Evolutionary conservation across 2,888 invertebrate species (phyloP), one percentile per base, ranked within the genome.

Genomic region (Phaedon cochleariae): DNA sequence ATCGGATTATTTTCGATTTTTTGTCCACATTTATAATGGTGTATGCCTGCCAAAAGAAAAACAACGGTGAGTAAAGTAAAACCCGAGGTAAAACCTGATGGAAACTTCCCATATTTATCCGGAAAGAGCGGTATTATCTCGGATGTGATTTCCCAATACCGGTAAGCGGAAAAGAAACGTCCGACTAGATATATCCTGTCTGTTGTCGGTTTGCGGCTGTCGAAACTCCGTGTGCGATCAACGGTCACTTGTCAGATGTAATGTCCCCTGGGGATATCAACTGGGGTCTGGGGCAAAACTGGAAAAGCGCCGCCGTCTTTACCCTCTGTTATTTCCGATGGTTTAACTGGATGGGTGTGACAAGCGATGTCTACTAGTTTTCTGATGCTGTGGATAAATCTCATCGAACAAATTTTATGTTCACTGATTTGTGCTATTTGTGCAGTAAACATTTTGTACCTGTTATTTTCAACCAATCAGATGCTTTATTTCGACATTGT

Each of bases 251-350:
- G 64, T 64, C 64, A 64, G 48, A 53, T 37, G 17, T 51, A 31
- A 64, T 53, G 64, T 64, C 64, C 52, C 29, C 18, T 20, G 53
- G 64, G 59, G 53, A 59, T 54, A 54, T 41, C 49, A 34, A 51
- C 34, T 34, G 10, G n/a, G n/a, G n/a, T n/a, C n/a, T n/a, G n/a
- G n/a, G n/a, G n/a, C 26, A 41, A 3, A 15, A 41, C 41, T 34
- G 55, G 21, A 41, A 41, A 15, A 57, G 31, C 17, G 15, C 18
- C 21, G n/a, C 37, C 41, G 49, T 49, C 45, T 65, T 57, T 54
- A 54, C 48, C 65, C 52, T 58, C 57, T 31, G 45, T 51, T 65
- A 65, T 59, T 62, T 65, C 65, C 65, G 65, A 62, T 48, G 65
- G 57, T 58, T 65, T 61, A 53, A 58, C 51, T 31, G 65, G 62